These are phyloP conservation scores for Anguilla megastoma DNA, from an alignment of 2,797 vertebrate genomes.

Conservation along the genomic window DNA sequence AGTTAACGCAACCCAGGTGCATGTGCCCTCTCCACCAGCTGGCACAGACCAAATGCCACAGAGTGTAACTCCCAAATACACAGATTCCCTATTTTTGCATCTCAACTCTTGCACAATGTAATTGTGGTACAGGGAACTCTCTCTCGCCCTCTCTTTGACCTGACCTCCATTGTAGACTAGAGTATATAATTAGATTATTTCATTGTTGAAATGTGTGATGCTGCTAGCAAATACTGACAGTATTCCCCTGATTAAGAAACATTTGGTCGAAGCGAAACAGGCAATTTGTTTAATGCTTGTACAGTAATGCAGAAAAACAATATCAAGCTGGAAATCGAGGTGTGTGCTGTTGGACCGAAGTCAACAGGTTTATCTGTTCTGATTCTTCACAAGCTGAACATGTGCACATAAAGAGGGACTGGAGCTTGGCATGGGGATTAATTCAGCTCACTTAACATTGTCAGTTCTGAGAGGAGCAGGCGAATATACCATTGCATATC, in stretches of 20 bases:
- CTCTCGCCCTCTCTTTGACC: not conserved
- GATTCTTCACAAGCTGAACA: not conserved
- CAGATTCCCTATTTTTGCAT: not conserved
- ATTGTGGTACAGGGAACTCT: not conserved
- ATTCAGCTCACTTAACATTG: not conserved
- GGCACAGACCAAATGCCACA: no score
- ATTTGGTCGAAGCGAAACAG: not conserved
- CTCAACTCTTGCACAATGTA: not conserved
- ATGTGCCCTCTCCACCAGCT: no score
- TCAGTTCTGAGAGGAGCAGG: not conserved
- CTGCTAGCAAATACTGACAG: not conserved
- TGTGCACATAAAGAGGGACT: not conserved
- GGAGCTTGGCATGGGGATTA: not conserved
- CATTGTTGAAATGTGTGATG: not conserved
- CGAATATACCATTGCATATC: no score
- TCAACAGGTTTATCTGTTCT: not conserved
- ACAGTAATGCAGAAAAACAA: not conserved
- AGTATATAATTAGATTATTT: not conserved
- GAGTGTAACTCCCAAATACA: not conserved
- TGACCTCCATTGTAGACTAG: not conserved
- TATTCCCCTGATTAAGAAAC: not conserved
- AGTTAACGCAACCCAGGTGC: no score
- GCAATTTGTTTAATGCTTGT: not conserved
- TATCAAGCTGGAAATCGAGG: not conserved
- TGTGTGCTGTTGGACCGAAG: not conserved